Evolutionary conservation across 2,888 invertebrate species (phyloP), one percentile per base, ranked within the genome.

Genomic region (Pyrgus malvae): DNA sequence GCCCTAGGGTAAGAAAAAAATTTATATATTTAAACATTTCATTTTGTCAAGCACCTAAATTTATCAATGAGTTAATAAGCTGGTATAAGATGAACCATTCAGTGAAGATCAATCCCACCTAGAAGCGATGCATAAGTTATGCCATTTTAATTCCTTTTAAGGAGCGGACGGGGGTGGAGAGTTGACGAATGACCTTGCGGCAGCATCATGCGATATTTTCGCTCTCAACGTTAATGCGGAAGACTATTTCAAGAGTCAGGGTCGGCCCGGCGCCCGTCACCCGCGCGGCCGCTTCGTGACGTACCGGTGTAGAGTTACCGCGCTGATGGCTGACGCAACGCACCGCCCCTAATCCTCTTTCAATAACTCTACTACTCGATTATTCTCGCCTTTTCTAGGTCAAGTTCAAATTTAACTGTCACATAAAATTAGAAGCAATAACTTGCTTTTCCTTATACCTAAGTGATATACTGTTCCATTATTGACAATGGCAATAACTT

Each of bases 221-320:
- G 85, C 84, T 80, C 79, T 80, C 79, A 68, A 69, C 80, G 79
- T 80, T 85, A 84, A 89, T 80, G 84, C 90, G 90, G 90, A 90
- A 89, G 90, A 88, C 90, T 90, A 90, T 90, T 90, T 90, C 88
- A 90, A 89, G 90, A 89, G 89, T 88, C 89, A 90, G 87, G 89
- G 90, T 76, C 88, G 69, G 65, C 48, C 46, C 61, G 72, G 72
- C 78, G 77, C 78, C 81, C 80, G 78, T 76, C 80, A 76, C 82
- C 78, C 78, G 75, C 76, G 72, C 76, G 75, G 75, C 77, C 71
- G 65, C 64, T 60, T 61, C 60, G 45, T 61, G 60, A 61, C 63
- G 63, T 58, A 48, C 55, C 53, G 59, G 65, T 64, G 53, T 67
- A 60, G 49, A 56, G 57, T 67, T 65, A 57, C 50, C 42, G 35